Percentiles rank a stretch among this genome's conserved stretches.
Evolutionary conservation across 1,140 invertebrate species (phyloP).

Genomic region (Cydia splendana): DNA sequence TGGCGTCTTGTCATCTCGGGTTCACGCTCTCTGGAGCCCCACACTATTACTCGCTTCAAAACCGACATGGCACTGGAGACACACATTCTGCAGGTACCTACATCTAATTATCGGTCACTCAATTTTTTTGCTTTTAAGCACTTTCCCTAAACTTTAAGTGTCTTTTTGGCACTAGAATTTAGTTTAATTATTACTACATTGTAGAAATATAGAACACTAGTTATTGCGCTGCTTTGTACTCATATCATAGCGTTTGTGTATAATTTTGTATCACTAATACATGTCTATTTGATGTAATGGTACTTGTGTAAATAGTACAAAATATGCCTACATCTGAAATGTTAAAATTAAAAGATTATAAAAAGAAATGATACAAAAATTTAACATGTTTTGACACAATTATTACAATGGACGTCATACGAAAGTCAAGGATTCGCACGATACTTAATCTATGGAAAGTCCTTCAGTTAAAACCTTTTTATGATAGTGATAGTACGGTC

Average conservation of each 20-base stretch:
- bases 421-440: background rate
- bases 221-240: too few species aligned
- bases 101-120: too few species aligned
- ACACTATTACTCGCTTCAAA: constrained; percentile 53
- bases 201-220: too few species aligned
- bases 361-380: background rate
- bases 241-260: too few species aligned
- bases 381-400: background rate
- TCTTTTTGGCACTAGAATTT: too few species aligned
- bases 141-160: background rate
- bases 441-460: background rate
- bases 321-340: background rate
- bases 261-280: background rate
- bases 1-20: constrained; percentile 59
- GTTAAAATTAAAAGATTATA: background rate
- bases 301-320: background rate
- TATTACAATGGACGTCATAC: background rate
- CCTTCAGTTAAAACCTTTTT: too few species aligned
- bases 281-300: background rate
- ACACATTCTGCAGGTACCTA: too few species aligned
- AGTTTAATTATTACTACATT: too few species aligned
- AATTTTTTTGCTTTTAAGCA: background rate
- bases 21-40: constrained; percentile 52
- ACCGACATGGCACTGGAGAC: background rate
- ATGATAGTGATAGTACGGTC: too few species aligned